phyloP scores from a whole-genome alignment of 2,888 invertebrate genomes.

The Crepidodera aurea region DNA sequence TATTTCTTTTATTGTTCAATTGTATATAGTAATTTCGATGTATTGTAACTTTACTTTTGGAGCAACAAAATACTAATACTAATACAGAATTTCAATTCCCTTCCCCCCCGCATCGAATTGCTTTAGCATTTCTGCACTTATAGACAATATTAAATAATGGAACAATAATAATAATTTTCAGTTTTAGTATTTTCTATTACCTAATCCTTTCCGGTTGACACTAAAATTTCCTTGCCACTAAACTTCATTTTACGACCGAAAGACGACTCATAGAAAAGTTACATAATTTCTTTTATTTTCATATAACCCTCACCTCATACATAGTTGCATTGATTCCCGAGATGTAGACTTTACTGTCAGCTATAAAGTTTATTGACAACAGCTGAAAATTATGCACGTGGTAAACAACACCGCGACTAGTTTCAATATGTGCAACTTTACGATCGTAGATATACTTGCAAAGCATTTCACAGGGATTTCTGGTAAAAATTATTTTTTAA shows the following conservation, averaged over 20 bases:
- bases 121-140: too few relatives aligned
- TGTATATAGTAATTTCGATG: too few relatives aligned
- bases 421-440: constrained; percentile 1
- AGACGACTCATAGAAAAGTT: neutral
- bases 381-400: constrained; percentile 1
- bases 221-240: too few relatives aligned
- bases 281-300: constrained; percentile 6
- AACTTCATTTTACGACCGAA: constrained; percentile 3
- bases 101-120: too few relatives aligned
- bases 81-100: too few relatives aligned
- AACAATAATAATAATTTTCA: too few relatives aligned
- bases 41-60: too few relatives aligned
- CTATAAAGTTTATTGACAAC: constrained; percentile 10
- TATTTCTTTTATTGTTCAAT: too few relatives aligned
- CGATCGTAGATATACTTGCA: neutral
- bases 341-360: constrained; percentile 5
- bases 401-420: neutral
- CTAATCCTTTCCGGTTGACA: too few relatives aligned
- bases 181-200: too few relatives aligned
- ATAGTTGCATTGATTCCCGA: constrained; percentile 14
- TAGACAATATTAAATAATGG: too few relatives aligned
- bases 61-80: too few relatives aligned
- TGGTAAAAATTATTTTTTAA: neutral
- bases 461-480: neutral
- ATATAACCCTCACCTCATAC: constrained; percentile 1